Conservation (phyloP, 2,113 vertebrate species). For the Leptosomus discolor region DNA sequence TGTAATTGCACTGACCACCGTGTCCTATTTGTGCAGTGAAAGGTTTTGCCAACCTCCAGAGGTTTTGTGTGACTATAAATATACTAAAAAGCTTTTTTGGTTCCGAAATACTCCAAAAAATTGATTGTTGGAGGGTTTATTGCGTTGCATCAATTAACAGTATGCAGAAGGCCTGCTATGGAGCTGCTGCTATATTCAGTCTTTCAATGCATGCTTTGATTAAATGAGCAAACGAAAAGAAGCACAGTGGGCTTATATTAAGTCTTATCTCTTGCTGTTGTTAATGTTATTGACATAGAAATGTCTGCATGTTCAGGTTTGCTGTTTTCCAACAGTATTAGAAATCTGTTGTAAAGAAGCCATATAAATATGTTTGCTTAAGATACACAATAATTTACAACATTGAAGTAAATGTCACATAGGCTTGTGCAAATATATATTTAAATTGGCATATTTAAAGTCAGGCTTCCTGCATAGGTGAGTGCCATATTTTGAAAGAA, state of each 20-base stretch:
- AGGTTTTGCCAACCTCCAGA: background rate
- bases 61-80: background rate
- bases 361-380: background rate
- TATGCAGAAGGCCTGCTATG: background rate
- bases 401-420: background rate
- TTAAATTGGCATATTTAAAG: background rate
- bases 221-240: background rate
- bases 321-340: background rate
- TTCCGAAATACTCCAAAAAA: background rate
- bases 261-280: background rate
- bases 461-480: background rate
- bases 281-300: background rate
- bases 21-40: background rate
- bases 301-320: background rate
- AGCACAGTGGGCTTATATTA: background rate
- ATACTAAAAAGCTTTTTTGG: background rate
- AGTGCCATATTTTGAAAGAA: background rate
- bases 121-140: background rate
- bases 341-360: background rate
- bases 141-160: background rate
- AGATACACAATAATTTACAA: background rate
- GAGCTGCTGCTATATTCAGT: background rate
- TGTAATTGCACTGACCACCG: background rate
- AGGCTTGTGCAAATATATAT: background rate
- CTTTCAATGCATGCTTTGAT: background rate